Base-by-base conservation (phyloP, 1,140 invertebrate genomes). In the Dendroctonus ponderosae region DNA sequence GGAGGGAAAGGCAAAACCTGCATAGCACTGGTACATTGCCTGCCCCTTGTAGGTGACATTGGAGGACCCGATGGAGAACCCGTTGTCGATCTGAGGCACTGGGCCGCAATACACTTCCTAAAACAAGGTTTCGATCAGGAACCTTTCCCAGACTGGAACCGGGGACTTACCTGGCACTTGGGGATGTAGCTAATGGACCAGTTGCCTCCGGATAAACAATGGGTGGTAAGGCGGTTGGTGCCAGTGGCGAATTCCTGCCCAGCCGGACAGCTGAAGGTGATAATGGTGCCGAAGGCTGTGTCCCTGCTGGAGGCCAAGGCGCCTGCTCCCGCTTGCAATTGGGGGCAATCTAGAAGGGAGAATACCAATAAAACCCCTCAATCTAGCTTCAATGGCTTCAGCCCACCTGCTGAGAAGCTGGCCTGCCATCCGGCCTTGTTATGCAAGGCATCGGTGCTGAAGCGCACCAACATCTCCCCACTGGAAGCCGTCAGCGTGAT, bases 71-170 rank as follows among this genome's bases (percentile, higher is more conserved):
- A 96, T 95, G 0, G 95, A 97, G 77, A 97, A 97, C 51, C 96
- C 96, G 78, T 97, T 98, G 73, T 96, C 93, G 63, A 98, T 98
- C 84, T 97, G 95, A 62, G 96, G 96, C 37, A 98, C 95, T 41
- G 95, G 94, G 58, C 94, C 94, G 80, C 96, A 98, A 77, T 98
- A 98, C 12, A 97, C 92, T 84, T 96, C 94, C 52, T 63, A 62
- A n/a, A 43, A 7, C 37, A 57, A 57, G 41, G n/a, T 14, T 11
- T 57, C 0, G 41, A 7, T 14, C 26, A 26, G 15, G 6, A 5
- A 53, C 51, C 6, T 9, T 48, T 48, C 51, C 12, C 11, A 53
- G 9, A n/a, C 11, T 52, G 8, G 8, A 11, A 11, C 3, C 3
- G 46, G 15, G 12, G 7, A 49, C 14, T 38, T 43, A 63, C 61